Evolutionary conservation across 1,140 invertebrate genomes (phyloP), one percentile per base, ranked within the genome.

Genomic region (Macrosteles quadrilineatus): DNA sequence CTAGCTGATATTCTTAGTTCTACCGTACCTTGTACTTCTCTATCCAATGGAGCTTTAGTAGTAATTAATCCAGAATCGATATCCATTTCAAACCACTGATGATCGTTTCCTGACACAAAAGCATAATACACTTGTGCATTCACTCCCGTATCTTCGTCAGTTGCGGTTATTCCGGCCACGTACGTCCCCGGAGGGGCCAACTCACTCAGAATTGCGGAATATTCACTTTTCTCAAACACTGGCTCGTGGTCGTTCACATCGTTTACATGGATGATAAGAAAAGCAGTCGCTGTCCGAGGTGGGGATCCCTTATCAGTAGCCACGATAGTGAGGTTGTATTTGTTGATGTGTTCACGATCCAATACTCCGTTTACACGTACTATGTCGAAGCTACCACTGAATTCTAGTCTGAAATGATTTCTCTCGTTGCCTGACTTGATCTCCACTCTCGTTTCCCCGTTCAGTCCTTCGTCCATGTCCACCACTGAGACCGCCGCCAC

Each of bases 201-300:
- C 81, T 98, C 96, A 74, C 91, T 93, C 4, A 98, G 81, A 1
- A 95, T 87, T 0, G 93, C 88, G 0, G 92, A 91, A 81, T 97
- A 97, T 79, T 96, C 93, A 68, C 90, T 94, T 80, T 96, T 95
- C 79, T 96, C 93, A 77, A 98, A 98, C 2, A 95, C 93, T 0
- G 95, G 95, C 76, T 95, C 92, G 80, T 96, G 94, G 79, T 98
- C 95, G 81, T 98, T 98, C 0, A 95, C 91, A 79, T 98, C 97
- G 79, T 96, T 97, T 0, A 99, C 93, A 75, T 93, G 87, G 79
- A 98, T 95, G 21, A 94, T 91, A 65, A 98, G 84, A 80, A 95
- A 92, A 14, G 92, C 88, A 0, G 90, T 91, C 0, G 92, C 87
- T n/a, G 91, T 92, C 67, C 93, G 84, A 1, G 91, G 87, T 31